Conservation (phyloP, 1,140 invertebrate species). For the Frieseomelitta varia region DNA sequence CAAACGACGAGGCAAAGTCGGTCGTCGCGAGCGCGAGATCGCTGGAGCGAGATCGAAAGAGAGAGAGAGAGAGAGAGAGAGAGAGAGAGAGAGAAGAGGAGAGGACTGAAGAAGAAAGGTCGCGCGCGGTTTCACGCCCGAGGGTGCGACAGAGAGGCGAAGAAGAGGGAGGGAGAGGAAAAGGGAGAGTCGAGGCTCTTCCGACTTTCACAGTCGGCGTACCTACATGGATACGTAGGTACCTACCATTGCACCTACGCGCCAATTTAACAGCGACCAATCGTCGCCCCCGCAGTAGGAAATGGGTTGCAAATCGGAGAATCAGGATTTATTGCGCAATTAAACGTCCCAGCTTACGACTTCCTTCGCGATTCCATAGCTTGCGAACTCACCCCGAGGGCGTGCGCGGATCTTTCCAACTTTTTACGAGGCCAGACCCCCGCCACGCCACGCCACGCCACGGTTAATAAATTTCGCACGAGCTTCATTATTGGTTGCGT, state of each 20-base stretch:
- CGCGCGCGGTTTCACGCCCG: conserved; percentile 26
- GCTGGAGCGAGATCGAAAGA: too few relatives aligned
- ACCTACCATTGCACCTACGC: conserved; percentile 77
- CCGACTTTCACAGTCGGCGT: conserved; percentile 80
- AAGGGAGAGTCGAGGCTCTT: conserved; percentile 64
- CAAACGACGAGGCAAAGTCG: neutral
- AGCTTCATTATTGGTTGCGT: conserved; percentile 44
- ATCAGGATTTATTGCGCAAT: conserved; percentile 81
- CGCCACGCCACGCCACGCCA: neutral
- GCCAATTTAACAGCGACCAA: conserved; percentile 77
- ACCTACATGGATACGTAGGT: conserved; percentile 75
- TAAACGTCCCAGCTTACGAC: conserved; percentile 77
- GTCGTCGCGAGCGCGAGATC: neutral
- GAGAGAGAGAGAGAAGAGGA: neutral
- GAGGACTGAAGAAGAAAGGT: conserved; percentile 45
- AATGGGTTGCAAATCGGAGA: conserved; percentile 81
- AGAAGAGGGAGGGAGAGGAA: conserved; percentile 33
- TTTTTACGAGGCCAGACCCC: conserved; percentile 46
- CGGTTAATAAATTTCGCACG: conserved; percentile 35
- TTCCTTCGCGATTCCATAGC: conserved; percentile 70
- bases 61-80: neutral
- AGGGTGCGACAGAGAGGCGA: conserved; percentile 34
- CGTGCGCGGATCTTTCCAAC: conserved; percentile 48
- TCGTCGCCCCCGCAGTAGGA: conserved; percentile 80
- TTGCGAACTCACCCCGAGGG: conserved; percentile 65